Conservation (phyloP, 2,113 vertebrate species). For the Dermatemys mawii region DNA sequence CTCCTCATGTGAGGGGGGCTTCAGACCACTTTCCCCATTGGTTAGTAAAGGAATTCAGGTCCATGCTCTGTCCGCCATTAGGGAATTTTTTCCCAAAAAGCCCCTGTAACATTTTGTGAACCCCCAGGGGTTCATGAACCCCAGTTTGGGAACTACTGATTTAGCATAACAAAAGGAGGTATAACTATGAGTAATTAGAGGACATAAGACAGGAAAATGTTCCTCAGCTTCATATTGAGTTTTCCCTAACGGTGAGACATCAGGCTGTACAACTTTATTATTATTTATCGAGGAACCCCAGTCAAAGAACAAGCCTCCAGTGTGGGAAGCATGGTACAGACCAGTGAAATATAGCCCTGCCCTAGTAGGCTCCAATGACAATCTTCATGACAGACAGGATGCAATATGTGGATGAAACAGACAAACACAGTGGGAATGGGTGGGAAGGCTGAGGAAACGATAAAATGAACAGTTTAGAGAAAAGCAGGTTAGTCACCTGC, state of each 20-base stretch:
- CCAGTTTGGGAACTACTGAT: too few relatives aligned
- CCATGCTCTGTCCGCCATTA: too few relatives aligned
- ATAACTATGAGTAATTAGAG: background rate
- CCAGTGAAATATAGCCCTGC: background rate
- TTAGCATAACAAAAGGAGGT: conserved; percentile 20
- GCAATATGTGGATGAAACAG: background rate
- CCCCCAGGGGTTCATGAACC: too few relatives aligned
- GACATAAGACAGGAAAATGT: conserved; percentile 27
- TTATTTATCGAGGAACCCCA: background rate
- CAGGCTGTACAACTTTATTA: background rate
- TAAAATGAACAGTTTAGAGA: background rate
- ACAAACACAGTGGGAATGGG: fast-evolving
- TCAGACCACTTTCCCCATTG: background rate
- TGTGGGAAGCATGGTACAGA: background rate
- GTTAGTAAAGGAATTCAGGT: background rate
- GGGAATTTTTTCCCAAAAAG: too few relatives aligned
- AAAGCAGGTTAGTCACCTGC: background rate
- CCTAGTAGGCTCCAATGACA: background rate
- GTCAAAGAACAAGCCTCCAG: background rate
- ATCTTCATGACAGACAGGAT: background rate
- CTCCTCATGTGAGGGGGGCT: background rate
- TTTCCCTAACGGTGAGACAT: background rate
- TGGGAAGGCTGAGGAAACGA: background rate
- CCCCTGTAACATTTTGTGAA: too few relatives aligned
- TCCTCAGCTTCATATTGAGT: background rate